These are phyloP conservation scores for Papilio aristodemus DNA, from an alignment of 1,140 invertebrate genomes.

Conservation along the genomic window DNA sequence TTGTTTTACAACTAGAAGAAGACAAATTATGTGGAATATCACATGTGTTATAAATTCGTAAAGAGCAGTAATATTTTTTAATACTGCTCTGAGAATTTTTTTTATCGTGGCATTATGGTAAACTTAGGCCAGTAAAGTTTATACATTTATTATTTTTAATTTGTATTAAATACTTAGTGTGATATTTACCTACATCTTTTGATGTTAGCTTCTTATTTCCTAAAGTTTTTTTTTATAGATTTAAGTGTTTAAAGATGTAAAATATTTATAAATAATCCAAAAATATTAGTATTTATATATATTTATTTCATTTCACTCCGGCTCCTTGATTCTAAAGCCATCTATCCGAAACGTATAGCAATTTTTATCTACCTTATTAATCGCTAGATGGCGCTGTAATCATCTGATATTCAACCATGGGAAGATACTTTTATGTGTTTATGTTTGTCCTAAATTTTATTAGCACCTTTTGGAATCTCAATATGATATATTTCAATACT, in stretches of 20 bases:
- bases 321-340: too few relatives aligned
- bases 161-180: constrained; percentile 36
- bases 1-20: background rate
- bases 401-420: too few relatives aligned
- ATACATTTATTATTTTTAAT: constrained; percentile 54
- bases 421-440: too few relatives aligned
- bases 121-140: constrained; percentile 62
- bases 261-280: background rate
- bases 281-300: background rate
- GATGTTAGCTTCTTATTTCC: constrained; percentile 25
- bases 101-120: constrained; percentile 50
- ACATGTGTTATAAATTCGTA: background rate
- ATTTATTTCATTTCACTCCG: too few relatives aligned
- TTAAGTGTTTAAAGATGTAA: constrained; percentile 10
- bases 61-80: constrained; percentile 1
- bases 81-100: constrained; percentile 10
- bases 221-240: constrained; percentile 28
- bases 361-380: too few relatives aligned
- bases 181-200: constrained; percentile 34
- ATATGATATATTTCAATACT: background rate
- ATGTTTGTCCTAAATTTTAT: too few relatives aligned
- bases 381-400: too few relatives aligned
- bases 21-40: background rate
- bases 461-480: background rate
- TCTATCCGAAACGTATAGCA: too few relatives aligned